Base-by-base conservation (phyloP, 2,797 vertebrate genomes). In the Molossus alvarezi region DNA sequence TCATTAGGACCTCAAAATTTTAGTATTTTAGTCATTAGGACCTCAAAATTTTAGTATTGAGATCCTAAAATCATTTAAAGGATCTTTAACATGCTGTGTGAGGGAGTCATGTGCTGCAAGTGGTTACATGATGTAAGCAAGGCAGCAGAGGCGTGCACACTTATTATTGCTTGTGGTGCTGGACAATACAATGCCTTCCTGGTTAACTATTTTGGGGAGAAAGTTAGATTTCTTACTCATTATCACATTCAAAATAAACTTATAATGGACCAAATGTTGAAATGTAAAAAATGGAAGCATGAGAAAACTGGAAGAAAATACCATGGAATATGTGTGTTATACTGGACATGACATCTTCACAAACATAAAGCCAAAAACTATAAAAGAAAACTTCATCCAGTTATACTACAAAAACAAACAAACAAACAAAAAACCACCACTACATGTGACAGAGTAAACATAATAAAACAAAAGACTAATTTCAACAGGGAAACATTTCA, bases 281-380 rank as follows among this genome's bases (percentile, higher is more conserved):
- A 87, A n/a, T 45, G 65, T 62, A 51, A 80, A 88, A 58, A n/a
- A 71, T 57, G 15, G 87, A 87, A 83, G 77, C 20, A 11, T 51
- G 37, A 87, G 75, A 94, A 11, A 95, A 41, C 8, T 82, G 48
- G 55, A 81, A 89, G 41, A 85, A 81, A 67, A 72, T 69, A 37
- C 2, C 64, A 45, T 23, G 23, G 37, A 67, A 37, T 60, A 65
- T n/a, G n/a, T 65, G 3, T 37, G 17, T 48, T 60, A 29, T 90
- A 33, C 83, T 86, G 17, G 15, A 23, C 27, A 73, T 4, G 64
- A 1, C 57, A 77, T 57, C 37, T 83, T 90, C 23, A 88, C 53
- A 62, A 57, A 71, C 23, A 55, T 20, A 89, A 53, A 11, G 17
- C 8, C 33, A 14, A 85, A 85, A 62, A 58, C 8, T 58, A 62